Evolutionary conservation across 2,888 invertebrate species (phyloP).

Genomic region (Tinea pellionella): DNA sequence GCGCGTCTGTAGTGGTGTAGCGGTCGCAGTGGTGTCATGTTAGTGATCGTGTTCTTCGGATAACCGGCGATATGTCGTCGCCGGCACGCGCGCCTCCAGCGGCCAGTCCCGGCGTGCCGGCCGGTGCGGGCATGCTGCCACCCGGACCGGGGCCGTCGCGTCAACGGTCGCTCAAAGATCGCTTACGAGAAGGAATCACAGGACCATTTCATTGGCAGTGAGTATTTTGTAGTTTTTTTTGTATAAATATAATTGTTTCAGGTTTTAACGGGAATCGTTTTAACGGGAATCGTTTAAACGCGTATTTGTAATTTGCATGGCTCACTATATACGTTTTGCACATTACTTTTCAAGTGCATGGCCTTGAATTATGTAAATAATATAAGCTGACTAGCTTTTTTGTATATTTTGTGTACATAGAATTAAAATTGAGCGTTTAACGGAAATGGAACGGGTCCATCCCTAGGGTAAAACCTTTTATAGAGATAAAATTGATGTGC

Average conservation of each 20-base stretch:
- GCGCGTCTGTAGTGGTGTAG: constrained; percentile 51
- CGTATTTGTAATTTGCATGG: background rate
- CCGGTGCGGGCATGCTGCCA: constrained; percentile 57
- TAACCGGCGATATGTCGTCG: constrained; percentile 41
- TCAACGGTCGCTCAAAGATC: constrained; percentile 81
- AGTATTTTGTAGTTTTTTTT: constrained; percentile 47
- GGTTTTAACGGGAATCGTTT: background rate
- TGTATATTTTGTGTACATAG: background rate
- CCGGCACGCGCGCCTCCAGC: constrained; percentile 39
- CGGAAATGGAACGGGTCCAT: too few relatives aligned
- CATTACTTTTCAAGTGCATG: background rate
- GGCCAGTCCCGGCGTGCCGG: constrained; percentile 33
- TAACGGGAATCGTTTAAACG: too few relatives aligned
- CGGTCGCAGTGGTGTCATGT: constrained; percentile 26
- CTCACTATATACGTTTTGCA: background rate
- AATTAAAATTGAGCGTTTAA: background rate
- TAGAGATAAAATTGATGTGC: too few relatives aligned
- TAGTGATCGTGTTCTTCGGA: constrained; percentile 21
- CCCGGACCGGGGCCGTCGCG: constrained; percentile 72
- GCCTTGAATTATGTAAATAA: constrained; percentile 5
- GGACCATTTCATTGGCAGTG: constrained; percentile 86
- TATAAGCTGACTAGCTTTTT: background rate
- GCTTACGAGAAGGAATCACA: constrained; percentile 82
- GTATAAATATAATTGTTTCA: background rate
- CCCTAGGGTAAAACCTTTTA: too few relatives aligned